Conservation (phyloP, 1,140 invertebrate genomes). For the Drosophila nebulosa region DNA sequence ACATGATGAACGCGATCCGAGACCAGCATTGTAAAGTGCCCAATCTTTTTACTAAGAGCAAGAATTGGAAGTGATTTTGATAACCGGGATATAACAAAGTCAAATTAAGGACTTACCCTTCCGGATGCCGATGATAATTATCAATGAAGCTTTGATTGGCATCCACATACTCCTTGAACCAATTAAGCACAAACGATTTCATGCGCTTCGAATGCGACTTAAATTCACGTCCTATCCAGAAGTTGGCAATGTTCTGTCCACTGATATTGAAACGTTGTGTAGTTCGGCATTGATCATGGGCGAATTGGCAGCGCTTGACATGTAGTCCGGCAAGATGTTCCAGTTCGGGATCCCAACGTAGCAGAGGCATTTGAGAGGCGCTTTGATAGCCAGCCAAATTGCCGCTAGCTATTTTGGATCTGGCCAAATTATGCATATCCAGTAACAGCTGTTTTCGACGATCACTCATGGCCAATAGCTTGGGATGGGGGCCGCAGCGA, state of each 20-base stretch:
- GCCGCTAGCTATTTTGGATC: slow-evolving; percentile 58
- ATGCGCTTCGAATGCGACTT: slow-evolving; percentile 73
- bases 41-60: slow-evolving; percentile 59
- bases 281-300: slow-evolving; percentile 71
- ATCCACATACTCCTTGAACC: slow-evolving; percentile 69
- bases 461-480: slow-evolving; percentile 65
- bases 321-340: slow-evolving; percentile 66
- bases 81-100: neutral
- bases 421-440: slow-evolving; percentile 72
- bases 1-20: slow-evolving; percentile 64
- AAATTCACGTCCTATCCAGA: slow-evolving; percentile 70
- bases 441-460: slow-evolving; percentile 61
- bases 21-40: slow-evolving; percentile 68
- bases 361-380: slow-evolving; percentile 61
- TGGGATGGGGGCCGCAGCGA: slow-evolving; percentile 53
- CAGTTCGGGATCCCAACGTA: slow-evolving; percentile 72
- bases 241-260: slow-evolving; percentile 76
- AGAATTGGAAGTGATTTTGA: neutral
- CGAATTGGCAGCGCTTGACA: slow-evolving; percentile 63
- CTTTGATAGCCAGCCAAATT: slow-evolving; percentile 51
- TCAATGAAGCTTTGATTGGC: slow-evolving; percentile 71
- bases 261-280: slow-evolving; percentile 54
- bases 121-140: slow-evolving; percentile 57
- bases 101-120: slow-evolving; percentile 44
- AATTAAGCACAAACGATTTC: slow-evolving; percentile 69